phyloP scores from a whole-genome alignment of 2,888 invertebrate species.

The Trachelus stipa region DNA sequence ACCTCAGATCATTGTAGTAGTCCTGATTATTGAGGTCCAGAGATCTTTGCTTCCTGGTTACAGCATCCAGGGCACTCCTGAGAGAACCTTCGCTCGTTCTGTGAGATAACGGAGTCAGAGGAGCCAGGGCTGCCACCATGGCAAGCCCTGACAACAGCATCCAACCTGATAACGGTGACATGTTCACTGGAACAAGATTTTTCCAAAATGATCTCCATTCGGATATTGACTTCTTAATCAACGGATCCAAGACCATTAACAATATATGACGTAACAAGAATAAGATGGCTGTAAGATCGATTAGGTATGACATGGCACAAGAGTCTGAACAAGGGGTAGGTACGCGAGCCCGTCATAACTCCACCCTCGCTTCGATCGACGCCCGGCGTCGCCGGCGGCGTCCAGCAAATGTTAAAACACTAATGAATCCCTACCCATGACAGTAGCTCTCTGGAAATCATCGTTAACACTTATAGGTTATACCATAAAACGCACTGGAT shows the following conservation, averaged over 20 bases:
- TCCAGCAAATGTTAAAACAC: background rate
- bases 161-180: slow-evolving; percentile 38
- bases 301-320: background rate
- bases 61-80: slow-evolving; percentile 66
- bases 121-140: slow-evolving; percentile 15
- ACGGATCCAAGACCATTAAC: background rate
- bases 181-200: slow-evolving; percentile 12
- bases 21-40: slow-evolving; percentile 48
- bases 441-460: background rate
- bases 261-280: background rate
- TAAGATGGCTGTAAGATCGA: background rate
- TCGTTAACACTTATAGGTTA: too few species aligned
- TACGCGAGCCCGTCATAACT: background rate
- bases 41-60: slow-evolving; percentile 66
- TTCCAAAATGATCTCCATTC: background rate
- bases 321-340: background rate
- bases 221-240: background rate
- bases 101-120: slow-evolving; percentile 38
- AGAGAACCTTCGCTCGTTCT: slow-evolving; percentile 63
- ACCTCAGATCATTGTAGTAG: slow-evolving; percentile 51
- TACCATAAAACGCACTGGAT: background rate
- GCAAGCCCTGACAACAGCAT: slow-evolving; percentile 36
- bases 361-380: background rate
- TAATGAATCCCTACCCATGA: background rate
- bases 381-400: background rate